Evolutionary conservation across 2,888 invertebrate species (phyloP).

Genomic region (Deilephila porcellus): DNA sequence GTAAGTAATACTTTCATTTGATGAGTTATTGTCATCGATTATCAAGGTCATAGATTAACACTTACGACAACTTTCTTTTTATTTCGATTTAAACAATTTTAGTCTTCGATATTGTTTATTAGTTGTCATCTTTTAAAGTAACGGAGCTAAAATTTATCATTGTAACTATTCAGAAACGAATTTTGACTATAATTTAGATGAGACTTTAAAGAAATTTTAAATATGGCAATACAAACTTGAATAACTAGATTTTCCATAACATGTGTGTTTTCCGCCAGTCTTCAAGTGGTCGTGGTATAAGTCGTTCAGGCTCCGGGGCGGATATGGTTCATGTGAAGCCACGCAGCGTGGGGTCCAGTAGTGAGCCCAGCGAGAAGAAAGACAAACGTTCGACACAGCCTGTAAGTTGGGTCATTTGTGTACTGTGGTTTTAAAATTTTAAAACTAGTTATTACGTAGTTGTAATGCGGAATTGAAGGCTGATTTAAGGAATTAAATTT

Average conservation of each 20-base stretch:
- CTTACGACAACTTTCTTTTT: neutral
- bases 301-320: slow-evolving; percentile 65
- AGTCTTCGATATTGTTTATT: too few relatives aligned
- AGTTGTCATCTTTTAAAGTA: too few relatives aligned
- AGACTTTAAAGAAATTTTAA: too few relatives aligned
- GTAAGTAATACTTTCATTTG: slow-evolving; percentile 47
- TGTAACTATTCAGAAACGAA: too few relatives aligned
- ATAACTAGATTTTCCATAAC: neutral
- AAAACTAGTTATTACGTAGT: too few relatives aligned
- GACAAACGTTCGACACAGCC: slow-evolving; percentile 37
- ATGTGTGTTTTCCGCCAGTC: slow-evolving; percentile 48
- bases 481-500: too few relatives aligned
- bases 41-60: neutral
- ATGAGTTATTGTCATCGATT: neutral
- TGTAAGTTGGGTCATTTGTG: slow-evolving; percentile 34
- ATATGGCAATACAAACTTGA: neutral
- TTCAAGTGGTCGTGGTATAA: slow-evolving; percentile 62
- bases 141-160: too few relatives aligned
- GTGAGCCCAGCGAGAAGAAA: slow-evolving; percentile 61
- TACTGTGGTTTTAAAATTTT: too few relatives aligned
- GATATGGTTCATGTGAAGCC: slow-evolving; percentile 75
- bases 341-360: slow-evolving; percentile 80
- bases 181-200: too few relatives aligned
- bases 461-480: too few relatives aligned
- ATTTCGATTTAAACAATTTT: neutral